These are phyloP conservation scores for Cynoglossus semilaevis DNA, from an alignment of 2,113 vertebrate genomes.

Conservation along the genomic window DNA sequence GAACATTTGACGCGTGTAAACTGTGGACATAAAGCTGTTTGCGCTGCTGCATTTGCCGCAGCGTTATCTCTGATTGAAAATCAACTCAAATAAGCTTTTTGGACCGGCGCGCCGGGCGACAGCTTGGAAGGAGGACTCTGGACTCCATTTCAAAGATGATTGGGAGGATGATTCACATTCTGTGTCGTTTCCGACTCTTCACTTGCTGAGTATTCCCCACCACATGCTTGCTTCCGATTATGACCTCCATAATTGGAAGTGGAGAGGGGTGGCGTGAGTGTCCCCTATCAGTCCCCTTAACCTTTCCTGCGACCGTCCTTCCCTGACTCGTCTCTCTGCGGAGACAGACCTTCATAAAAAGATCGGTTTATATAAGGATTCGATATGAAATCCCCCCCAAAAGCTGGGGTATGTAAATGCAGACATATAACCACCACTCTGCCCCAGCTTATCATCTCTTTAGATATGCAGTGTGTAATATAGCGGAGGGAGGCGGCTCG, in stretches of 20 bases:
- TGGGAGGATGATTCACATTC: constrained; percentile 44
- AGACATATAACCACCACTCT: constrained; percentile 8
- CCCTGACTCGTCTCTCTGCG: not conserved
- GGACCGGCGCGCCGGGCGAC: constrained; percentile 29
- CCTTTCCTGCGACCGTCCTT: not conserved
- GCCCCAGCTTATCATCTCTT: constrained; percentile 11
- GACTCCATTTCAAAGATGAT: constrained; percentile 44
- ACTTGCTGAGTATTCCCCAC: constrained; percentile 14
- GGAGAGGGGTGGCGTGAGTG: not conserved
- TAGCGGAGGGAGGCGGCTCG: constrained; percentile 40
- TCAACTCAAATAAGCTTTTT: constrained; percentile 21
- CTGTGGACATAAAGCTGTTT: constrained; percentile 15
- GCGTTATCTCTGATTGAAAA: constrained; percentile 7
- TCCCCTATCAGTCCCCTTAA: not conserved
- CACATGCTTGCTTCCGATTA: not conserved
- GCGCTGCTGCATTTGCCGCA: constrained; percentile 16
- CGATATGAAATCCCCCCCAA: constrained; percentile 17
- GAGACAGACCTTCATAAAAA: constrained; percentile 18
- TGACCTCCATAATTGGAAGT: not conserved
- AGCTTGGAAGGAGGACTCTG: constrained; percentile 31
- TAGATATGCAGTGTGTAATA: constrained; percentile 40
- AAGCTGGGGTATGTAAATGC: constrained; percentile 22
- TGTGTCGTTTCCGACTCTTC: constrained; percentile 25
- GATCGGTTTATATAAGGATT: constrained; percentile 14
- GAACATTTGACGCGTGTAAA: constrained; percentile 37